phyloP scores from a whole-genome alignment of 2,797 vertebrate species.

The Eremophila alpestris region DNA sequence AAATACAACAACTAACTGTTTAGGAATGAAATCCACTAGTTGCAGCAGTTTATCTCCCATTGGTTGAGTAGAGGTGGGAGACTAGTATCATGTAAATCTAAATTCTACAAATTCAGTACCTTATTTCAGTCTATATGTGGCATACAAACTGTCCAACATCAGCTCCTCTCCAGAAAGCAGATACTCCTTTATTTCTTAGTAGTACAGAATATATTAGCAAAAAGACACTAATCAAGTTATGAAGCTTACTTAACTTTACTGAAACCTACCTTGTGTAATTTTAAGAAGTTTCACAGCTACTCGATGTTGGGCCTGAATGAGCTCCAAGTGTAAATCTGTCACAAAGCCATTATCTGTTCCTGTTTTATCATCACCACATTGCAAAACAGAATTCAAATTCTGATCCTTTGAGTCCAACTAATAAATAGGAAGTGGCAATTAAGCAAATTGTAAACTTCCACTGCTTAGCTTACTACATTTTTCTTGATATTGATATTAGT shows the following conservation, averaged over 20 bases:
- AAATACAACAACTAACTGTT: neutral
- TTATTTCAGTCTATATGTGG: neutral
- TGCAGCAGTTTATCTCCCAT: neutral
- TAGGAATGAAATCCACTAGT: neutral
- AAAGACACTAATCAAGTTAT: neutral
- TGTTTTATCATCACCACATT: conserved; percentile 24
- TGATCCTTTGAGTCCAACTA: conserved; percentile 35
- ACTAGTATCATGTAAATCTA: neutral
- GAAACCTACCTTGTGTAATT: conserved; percentile 67
- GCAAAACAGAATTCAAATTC: conserved; percentile 23
- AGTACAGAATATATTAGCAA: neutral
- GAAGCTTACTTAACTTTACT: neutral
- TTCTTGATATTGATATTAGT: neutral
- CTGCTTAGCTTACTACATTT: neutral
- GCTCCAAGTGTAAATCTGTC: conserved; percentile 87
- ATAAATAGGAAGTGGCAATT: conserved; percentile 27
- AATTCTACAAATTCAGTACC: neutral
- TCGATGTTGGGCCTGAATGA: conserved; percentile 85
- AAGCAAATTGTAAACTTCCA: neutral
- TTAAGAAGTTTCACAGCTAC: conserved; percentile 84
- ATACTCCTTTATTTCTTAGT: neutral
- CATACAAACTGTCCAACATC: neutral
- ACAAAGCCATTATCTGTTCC: conserved; percentile 63
- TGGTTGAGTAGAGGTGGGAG: neutral
- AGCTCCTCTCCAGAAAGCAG: neutral